Percentiles rank a stretch among this genome's conserved stretches.
Evolutionary conservation across 2,797 vertebrate genomes (phyloP).

Genomic region (Corythornis leucogaster): DNA sequence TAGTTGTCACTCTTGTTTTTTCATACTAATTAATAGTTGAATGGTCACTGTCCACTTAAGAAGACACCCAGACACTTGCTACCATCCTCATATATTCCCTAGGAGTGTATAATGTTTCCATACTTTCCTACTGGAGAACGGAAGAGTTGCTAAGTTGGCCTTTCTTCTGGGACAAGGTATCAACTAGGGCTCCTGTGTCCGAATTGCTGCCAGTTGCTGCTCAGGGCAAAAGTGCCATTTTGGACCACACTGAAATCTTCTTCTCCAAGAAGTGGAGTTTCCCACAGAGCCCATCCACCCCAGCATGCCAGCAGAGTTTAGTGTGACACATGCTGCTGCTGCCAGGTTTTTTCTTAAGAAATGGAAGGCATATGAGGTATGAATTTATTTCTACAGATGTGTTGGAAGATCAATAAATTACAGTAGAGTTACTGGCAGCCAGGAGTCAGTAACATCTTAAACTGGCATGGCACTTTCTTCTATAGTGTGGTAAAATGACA

Average conservation of each 20-base stretch:
- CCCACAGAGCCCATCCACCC: neutral
- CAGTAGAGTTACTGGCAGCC: neutral
- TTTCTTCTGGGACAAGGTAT: neutral
- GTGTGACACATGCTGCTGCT: neutral
- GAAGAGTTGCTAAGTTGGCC: neutral
- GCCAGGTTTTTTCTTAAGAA: neutral
- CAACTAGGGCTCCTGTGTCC: accelerated
- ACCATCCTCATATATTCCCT: neutral
- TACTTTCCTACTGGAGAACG: neutral
- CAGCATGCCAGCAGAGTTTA: neutral
- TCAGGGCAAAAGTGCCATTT: neutral
- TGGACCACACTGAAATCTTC: neutral
- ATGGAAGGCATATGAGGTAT: accelerated
- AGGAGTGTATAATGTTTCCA: neutral
- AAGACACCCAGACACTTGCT: neutral
- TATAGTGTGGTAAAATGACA: neutral
- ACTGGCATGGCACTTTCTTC: neutral
- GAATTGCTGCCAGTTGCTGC: neutral
- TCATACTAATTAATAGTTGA: neutral
- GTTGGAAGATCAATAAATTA: neutral
- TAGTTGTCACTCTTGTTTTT: neutral
- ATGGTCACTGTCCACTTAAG: neutral
- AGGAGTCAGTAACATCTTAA: neutral
- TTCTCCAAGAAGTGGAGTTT: neutral
- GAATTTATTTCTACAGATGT: neutral